Conservation (phyloP, 2,113 vertebrate species). For the Scatophagus argus region DNA sequence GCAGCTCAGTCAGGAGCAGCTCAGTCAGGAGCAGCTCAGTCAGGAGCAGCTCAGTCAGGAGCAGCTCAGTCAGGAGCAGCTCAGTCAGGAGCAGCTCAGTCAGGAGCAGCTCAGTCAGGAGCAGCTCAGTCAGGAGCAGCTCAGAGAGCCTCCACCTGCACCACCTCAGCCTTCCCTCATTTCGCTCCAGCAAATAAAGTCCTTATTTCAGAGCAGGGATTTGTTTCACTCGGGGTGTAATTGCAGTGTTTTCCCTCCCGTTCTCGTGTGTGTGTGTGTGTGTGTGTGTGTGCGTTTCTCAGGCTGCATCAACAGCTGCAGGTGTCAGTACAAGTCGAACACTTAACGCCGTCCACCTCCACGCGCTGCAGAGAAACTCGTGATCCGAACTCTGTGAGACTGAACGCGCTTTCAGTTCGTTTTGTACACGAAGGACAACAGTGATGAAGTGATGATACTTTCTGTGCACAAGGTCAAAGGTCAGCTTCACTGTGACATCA, state of each 20-base stretch:
- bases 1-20: not conserved
- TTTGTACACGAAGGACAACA: too few relatives aligned
- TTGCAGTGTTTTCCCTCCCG: not conserved
- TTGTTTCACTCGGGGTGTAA: not conserved
- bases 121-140: not conserved
- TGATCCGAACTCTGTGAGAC: too few relatives aligned
- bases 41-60: not conserved
- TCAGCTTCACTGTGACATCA: too few relatives aligned
- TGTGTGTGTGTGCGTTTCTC: not conserved
- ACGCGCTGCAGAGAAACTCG: not conserved
- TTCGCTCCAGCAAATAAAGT: not conserved
- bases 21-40: not conserved
- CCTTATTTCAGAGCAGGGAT: not conserved
- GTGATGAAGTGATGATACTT: too few relatives aligned
- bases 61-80: not conserved
- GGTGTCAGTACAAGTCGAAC: not conserved
- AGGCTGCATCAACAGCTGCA: not conserved
- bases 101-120: not conserved
- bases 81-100: not conserved
- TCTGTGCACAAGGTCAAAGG: too few relatives aligned
- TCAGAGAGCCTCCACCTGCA: not conserved
- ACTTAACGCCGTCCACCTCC: constrained; percentile 4
- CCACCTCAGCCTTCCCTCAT: not conserved
- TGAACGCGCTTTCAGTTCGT: not conserved
- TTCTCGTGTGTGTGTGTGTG: too few relatives aligned